Evolutionary conservation across 2,113 vertebrate genomes (phyloP).

Genomic region (Hydropotes inermis): DNA sequence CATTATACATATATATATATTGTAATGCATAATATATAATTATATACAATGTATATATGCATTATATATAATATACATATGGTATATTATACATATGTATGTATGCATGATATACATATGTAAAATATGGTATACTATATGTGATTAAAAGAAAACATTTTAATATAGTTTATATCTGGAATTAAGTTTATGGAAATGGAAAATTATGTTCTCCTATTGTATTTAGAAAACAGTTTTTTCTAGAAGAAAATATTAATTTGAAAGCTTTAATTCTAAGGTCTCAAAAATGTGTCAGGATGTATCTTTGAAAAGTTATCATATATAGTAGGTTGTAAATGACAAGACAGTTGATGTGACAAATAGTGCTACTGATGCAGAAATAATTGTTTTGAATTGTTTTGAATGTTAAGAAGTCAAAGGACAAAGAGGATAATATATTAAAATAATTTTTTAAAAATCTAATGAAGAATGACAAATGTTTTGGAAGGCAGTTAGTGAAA

Average conservation of each 20-base stretch:
- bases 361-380: constrained; percentile 39
- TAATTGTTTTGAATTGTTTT: constrained; percentile 49
- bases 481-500: not conserved
- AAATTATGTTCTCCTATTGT: not conserved
- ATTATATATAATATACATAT: not conserved
- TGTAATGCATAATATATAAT: not conserved
- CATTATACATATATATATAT: not conserved
- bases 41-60: not conserved
- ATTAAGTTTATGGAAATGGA: not conserved
- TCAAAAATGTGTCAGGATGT: not conserved
- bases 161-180: not conserved
- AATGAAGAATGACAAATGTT: constrained; percentile 5
- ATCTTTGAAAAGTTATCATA: constrained; percentile 6
- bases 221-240: constrained; percentile 1
- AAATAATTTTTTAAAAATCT: not conserved
- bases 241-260: not conserved
- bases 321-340: constrained; percentile 7
- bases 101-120: not conserved
- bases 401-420: constrained; percentile 49
- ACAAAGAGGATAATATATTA: constrained; percentile 12
- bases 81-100: not conserved
- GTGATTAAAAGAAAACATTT: not conserved
- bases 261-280: constrained; percentile 23
- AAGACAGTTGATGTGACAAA: not conserved
- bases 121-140: not conserved